Percentiles rank a stretch among this genome's conserved stretches.
Evolutionary conservation across 1,140 invertebrate genomes (phyloP).

Genomic region (Drosophila fuyamai): DNA sequence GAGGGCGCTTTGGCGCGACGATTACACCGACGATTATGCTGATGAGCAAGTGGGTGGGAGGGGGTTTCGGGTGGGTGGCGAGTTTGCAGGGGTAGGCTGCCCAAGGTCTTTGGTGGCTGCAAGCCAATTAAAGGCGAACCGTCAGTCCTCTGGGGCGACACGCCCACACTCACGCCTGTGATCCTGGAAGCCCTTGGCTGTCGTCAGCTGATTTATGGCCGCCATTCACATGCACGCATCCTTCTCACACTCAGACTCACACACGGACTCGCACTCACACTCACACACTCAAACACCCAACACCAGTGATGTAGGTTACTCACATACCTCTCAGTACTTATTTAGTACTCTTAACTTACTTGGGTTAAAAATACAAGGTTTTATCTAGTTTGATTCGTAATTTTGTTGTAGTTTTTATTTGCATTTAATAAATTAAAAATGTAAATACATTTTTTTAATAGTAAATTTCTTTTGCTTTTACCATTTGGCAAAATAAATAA

Average conservation of each 20-base stretch:
- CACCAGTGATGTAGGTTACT: background rate
- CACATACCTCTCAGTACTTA: background rate
- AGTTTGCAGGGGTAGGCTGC: background rate
- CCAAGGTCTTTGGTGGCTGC: constrained; percentile 30
- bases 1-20: constrained; percentile 26
- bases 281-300: background rate
- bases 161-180: background rate
- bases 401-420: too few relatives aligned
- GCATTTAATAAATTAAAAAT: too few relatives aligned
- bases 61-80: background rate
- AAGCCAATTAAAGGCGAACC: constrained; percentile 54
- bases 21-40: constrained; percentile 61
- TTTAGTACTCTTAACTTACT: background rate
- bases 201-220: constrained; percentile 57
- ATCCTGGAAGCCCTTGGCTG: constrained; percentile 46
- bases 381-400: too few relatives aligned
- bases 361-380: too few relatives aligned
- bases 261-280: background rate
- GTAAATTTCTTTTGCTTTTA: too few relatives aligned
- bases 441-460: too few relatives aligned
- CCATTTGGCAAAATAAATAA: too few relatives aligned
- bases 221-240: constrained; percentile 52
- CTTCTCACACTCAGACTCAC: background rate
- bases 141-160: constrained; percentile 24
- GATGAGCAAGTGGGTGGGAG: constrained; percentile 29